Conservation (phyloP, 2,113 vertebrate species). For the Aleadryas rufinucha region DNA sequence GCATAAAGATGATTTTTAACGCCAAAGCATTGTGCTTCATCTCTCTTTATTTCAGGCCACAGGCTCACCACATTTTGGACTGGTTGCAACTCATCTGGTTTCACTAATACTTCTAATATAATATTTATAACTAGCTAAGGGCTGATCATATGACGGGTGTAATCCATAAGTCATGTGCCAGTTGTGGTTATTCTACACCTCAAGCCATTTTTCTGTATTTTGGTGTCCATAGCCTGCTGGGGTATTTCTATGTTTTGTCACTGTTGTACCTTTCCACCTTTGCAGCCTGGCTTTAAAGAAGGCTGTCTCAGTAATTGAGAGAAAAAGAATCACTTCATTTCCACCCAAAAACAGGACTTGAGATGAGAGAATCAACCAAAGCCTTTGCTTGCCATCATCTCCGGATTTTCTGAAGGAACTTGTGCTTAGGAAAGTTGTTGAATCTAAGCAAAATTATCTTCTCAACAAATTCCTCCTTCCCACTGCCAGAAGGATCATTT, state of each 20-base stretch:
- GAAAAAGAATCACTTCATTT: neutral
- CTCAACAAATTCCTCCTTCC: neutral
- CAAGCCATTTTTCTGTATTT: neutral
- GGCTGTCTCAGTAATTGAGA: neutral
- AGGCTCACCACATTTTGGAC: conserved; percentile 58
- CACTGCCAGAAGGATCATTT: neutral
- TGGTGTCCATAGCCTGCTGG: neutral
- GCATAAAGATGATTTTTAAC: conserved; percentile 28
- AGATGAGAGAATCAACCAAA: neutral
- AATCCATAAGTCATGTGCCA: conserved; percentile 50
- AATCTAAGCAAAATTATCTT: neutral
- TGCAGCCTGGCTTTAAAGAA: neutral
- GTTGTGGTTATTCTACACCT: neutral
- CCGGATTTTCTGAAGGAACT: conserved; percentile 4
- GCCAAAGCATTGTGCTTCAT: conserved; percentile 62
- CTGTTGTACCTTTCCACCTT: neutral
- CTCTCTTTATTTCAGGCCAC: conserved; percentile 37
- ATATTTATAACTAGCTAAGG: conserved; percentile 53
- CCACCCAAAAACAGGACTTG: neutral
- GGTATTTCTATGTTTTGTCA: neutral
- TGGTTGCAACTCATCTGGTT: conserved; percentile 59
- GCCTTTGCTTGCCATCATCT: neutral
- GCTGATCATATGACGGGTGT: conserved; percentile 24
- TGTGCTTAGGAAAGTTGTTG: neutral
- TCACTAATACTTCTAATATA: conserved; percentile 56